These are phyloP conservation scores for Volucella inflata DNA, from an alignment of 2,888 invertebrate species.

Conservation along the genomic window DNA sequence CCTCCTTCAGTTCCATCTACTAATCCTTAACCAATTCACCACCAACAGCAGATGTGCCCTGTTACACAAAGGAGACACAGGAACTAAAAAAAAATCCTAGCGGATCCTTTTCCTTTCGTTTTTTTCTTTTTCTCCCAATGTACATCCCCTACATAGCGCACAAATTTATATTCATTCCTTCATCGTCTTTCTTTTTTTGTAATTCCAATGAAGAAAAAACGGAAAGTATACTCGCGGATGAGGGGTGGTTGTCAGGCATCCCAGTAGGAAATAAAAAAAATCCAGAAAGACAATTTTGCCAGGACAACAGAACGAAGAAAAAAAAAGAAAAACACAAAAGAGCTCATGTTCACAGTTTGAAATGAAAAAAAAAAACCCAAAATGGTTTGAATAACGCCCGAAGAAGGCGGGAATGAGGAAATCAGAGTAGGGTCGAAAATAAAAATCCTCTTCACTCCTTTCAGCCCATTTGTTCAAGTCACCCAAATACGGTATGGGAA, in stretches of 20 bases:
- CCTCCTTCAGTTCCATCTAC: slow-evolving; percentile 42
- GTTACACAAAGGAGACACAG: slow-evolving; percentile 44
- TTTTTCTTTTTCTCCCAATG: slow-evolving; percentile 41
- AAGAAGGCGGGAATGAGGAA: neutral
- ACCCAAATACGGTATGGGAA: slow-evolving; percentile 50
- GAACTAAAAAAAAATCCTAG: slow-evolving; percentile 60
- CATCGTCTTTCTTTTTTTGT: slow-evolving; percentile 42
- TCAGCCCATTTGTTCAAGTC: slow-evolving; percentile 73
- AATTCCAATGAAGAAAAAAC: slow-evolving; percentile 39
- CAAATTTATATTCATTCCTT: slow-evolving; percentile 73
- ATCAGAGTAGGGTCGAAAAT: slow-evolving; percentile 15
- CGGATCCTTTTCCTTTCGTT: slow-evolving; percentile 52
- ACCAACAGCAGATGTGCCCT: slow-evolving; percentile 70
- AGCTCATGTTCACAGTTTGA: slow-evolving; percentile 74
- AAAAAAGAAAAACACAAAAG: slow-evolving; percentile 63
- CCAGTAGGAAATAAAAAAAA: slow-evolving; percentile 38
- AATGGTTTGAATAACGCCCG: neutral
- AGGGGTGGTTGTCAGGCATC: slow-evolving; percentile 59
- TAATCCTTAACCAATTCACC: slow-evolving; percentile 72
- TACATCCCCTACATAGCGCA: slow-evolving; percentile 51
- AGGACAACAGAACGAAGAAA: slow-evolving; percentile 4
- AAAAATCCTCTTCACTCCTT: slow-evolving; percentile 61
- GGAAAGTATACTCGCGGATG: neutral
- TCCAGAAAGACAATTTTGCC: slow-evolving; percentile 61
- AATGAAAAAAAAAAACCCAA: slow-evolving; percentile 42